Percentiles rank a stretch among this genome's conserved stretches.
phyloP scores from a whole-genome alignment of 2,797 vertebrate species.

The Phyllotis vaccarum region DNA sequence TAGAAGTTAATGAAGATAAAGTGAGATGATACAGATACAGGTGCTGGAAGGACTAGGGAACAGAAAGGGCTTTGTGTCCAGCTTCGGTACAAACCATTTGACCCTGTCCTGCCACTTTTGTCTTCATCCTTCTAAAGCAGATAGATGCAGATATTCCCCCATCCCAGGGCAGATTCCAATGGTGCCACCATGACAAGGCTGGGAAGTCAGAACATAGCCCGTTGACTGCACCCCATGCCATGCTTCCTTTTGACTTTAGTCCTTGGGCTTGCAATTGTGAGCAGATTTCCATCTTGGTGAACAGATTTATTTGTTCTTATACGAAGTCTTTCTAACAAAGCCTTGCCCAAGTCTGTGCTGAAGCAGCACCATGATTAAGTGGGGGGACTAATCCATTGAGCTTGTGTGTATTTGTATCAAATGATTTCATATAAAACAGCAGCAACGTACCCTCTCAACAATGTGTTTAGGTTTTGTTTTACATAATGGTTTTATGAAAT shows the following conservation, averaged over 20 bases:
- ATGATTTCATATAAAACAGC: slow-evolving; percentile 54
- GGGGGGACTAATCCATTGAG: background rate
- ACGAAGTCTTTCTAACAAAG: slow-evolving; percentile 57
- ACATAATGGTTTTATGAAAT: slow-evolving; percentile 51
- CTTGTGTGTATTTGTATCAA: slow-evolving; percentile 17
- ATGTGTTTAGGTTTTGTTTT: slow-evolving; percentile 64
- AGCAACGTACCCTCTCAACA: slow-evolving; percentile 42
- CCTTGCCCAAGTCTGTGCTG: slow-evolving; percentile 3
- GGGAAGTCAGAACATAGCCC: slow-evolving; percentile 30
- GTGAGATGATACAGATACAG: slow-evolving; percentile 15
- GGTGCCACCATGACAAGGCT: background rate
- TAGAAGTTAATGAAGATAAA: slow-evolving; percentile 57
- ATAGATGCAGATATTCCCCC: background rate
- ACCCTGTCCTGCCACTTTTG: background rate
- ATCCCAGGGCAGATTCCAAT: background rate
- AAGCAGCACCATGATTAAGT: slow-evolving; percentile 50
- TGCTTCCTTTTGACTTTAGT: slow-evolving; percentile 56
- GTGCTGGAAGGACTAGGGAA: background rate
- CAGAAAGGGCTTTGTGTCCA: slow-evolving; percentile 36
- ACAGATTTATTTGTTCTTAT: slow-evolving; percentile 68
- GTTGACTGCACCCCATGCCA: background rate
- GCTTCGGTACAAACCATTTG: background rate
- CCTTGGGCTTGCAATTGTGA: slow-evolving; percentile 43
- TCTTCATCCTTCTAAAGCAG: background rate
- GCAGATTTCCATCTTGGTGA: slow-evolving; percentile 64